phyloP scores from a whole-genome alignment of 2,888 invertebrate genomes.

The Macaria liturata region DNA sequence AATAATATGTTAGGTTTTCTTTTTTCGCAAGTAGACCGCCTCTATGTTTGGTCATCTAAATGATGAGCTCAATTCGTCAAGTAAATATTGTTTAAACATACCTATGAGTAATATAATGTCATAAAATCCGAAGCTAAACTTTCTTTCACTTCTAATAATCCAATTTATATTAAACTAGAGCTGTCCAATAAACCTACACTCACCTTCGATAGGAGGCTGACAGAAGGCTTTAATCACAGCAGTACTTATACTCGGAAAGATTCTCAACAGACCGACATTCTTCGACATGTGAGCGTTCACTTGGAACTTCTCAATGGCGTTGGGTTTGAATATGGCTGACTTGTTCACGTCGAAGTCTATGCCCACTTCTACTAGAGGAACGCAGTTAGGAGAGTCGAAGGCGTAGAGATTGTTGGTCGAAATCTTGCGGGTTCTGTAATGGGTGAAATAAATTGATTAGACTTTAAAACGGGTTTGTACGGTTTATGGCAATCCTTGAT shows the following conservation, averaged over 20 bases:
- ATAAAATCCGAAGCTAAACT: too few relatives aligned
- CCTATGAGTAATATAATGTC: too few relatives aligned
- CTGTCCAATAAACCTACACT: neutral
- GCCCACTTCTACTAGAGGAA: slow-evolving; percentile 92
- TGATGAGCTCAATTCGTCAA: too few relatives aligned
- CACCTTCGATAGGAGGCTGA: slow-evolving; percentile 88
- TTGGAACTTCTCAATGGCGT: slow-evolving; percentile 82
- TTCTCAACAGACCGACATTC: slow-evolving; percentile 92
- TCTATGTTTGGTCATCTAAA: too few relatives aligned
- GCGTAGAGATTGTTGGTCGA: slow-evolving; percentile 89
- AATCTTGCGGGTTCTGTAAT: slow-evolving; percentile 87
- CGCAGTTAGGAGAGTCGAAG: slow-evolving; percentile 94
- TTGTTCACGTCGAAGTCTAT: slow-evolving; percentile 88
- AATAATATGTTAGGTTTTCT: too few relatives aligned
- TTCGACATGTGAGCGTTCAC: slow-evolving; percentile 90
- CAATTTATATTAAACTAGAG: too few relatives aligned
- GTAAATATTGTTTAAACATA: too few relatives aligned
- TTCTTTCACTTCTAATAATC: too few relatives aligned
- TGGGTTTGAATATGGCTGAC: slow-evolving; percentile 71
- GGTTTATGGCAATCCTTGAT: too few relatives aligned
- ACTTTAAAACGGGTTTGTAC: too few relatives aligned
- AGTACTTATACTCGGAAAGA: slow-evolving; percentile 95
- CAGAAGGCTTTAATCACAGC: slow-evolving; percentile 89
- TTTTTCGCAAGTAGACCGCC: too few relatives aligned
- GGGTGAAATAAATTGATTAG: too few relatives aligned